Evolutionary conservation across 64 coral and sea anemone species (phyloP), one percentile per base, ranked within the genome.

Genomic region (Montipora efflorescens): DNA sequence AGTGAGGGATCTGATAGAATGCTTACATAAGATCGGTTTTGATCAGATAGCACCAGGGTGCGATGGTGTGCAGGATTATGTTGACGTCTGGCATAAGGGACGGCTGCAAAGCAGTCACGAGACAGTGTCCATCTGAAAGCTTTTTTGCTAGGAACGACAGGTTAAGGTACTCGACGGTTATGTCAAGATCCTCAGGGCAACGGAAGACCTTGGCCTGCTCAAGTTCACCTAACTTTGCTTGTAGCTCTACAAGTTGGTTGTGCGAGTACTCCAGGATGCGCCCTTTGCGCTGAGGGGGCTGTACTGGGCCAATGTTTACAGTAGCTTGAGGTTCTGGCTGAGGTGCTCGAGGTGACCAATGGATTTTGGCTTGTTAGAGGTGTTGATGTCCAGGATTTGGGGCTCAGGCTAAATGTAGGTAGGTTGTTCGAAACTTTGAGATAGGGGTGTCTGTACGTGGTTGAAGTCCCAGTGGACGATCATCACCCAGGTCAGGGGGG

Each of bases 41-140:
- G 47, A 92, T 86, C 28, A 92, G 84, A 45, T 86, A 86, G 48
- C 2, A 48, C 44, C 51, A 66, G 12, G 69, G 82, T 53, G 75
- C 12, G 46, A 76, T 75, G n/a, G 73, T 83, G 77, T 62, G 52
- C 50, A 90, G 53, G 72, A 75, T 90, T 14, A 75, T 57, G 53
- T 57, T 57, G 53, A 90, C 66, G 43, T 91, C 79, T 19, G 90
- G 79, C 90, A 91, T 91, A 18, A 91, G 77, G 16, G 90, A 91
- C 14, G 68, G 90, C 70, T 91, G 90, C 51, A 59, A 89, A 8
- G 70, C 87, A 36, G 87, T 77, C 9, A 89, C 74, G 23, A 89
- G 22, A 51, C 87, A 48, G 68, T 74, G 25, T 16, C 80, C 90
- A 44, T 64, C 89, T 14, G 76, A 81, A 6, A 77, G 78, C 64